Conservation (phyloP, 2,113 vertebrate species). For the Phoxinus phoxinus region DNA sequence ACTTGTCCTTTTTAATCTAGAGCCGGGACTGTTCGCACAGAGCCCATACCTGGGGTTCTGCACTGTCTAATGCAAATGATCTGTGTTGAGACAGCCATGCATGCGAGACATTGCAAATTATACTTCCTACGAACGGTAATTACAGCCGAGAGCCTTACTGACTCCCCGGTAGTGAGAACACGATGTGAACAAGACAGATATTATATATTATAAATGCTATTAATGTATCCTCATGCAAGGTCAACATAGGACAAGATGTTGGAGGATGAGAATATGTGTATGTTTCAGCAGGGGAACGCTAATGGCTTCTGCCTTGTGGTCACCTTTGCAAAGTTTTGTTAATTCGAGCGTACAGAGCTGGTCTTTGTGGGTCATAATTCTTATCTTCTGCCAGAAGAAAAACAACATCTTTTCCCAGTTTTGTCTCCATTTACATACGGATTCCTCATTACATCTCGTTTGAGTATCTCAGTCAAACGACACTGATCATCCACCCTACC, state of each 20-base stretch:
- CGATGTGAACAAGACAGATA: constrained; percentile 71
- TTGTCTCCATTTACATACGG: not conserved
- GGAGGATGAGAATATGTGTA: constrained; percentile 70
- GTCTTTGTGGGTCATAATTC: not conserved
- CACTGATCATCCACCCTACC: not conserved
- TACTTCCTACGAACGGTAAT: constrained; percentile 74
- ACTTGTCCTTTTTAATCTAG: constrained; percentile 75
- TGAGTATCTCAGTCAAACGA: constrained; percentile 15
- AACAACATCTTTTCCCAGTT: not conserved
- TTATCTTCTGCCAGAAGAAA: not conserved
- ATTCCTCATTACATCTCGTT: not conserved
- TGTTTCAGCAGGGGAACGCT: constrained; percentile 66
- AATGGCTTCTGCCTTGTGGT: constrained; percentile 53
- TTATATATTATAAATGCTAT: constrained; percentile 81
- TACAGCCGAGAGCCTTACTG: constrained; percentile 69
- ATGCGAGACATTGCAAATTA: constrained; percentile 71
- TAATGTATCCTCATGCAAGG: constrained; percentile 75
- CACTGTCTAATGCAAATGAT: constrained; percentile 73
- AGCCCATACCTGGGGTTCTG: constrained; percentile 31
- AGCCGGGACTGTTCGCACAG: constrained; percentile 65
- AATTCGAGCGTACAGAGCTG: not conserved
- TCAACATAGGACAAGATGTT: constrained; percentile 68
- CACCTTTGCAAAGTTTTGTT: constrained; percentile 3
- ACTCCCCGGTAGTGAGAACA: constrained; percentile 67
- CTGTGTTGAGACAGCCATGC: constrained; percentile 72